A percentile compares a stretch with the other conserved stretches of the same genome.
Evolutionary conservation across 2,113 vertebrate genomes (phyloP).

Genomic region (Myodes glareolus): DNA sequence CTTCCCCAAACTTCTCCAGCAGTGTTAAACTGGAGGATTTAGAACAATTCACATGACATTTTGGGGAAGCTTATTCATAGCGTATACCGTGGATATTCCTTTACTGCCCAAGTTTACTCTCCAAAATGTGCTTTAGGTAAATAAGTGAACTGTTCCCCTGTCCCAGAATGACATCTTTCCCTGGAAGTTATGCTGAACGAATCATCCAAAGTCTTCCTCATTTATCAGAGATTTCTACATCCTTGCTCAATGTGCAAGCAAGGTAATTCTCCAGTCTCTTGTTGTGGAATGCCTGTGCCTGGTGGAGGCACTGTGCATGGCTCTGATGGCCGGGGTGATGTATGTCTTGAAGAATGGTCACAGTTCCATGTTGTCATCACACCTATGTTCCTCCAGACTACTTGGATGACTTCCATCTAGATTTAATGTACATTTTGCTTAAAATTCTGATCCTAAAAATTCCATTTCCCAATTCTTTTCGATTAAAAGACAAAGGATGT

Average conservation of each 20-base stretch:
- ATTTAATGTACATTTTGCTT: neutral
- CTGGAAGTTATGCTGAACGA: neutral
- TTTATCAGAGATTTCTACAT: neutral
- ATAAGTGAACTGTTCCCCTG: neutral
- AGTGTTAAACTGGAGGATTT: neutral
- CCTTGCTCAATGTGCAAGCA: neutral
- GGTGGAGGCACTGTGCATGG: neutral
- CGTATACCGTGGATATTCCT: neutral
- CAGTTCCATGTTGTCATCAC: neutral
- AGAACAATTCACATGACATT: neutral
- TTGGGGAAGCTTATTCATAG: neutral
- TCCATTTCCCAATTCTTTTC: neutral
- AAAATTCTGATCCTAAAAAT: slow-evolving; percentile 35
- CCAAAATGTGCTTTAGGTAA: neutral
- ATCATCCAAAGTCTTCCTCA: neutral
- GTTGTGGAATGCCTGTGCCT: neutral
- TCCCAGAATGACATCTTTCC: neutral
- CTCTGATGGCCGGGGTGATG: neutral
- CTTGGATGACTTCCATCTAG: neutral
- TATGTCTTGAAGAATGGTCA: neutral
- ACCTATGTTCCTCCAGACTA: neutral
- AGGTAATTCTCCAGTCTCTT: neutral
- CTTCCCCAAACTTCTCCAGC: neutral
- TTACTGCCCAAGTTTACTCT: neutral
- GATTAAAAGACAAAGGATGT: neutral